A percentile compares a stretch with the other conserved stretches of the same genome.
Evolutionary conservation across 2,888 invertebrate genomes (phyloP).

Genomic region (Cylloceria caligata): DNA sequence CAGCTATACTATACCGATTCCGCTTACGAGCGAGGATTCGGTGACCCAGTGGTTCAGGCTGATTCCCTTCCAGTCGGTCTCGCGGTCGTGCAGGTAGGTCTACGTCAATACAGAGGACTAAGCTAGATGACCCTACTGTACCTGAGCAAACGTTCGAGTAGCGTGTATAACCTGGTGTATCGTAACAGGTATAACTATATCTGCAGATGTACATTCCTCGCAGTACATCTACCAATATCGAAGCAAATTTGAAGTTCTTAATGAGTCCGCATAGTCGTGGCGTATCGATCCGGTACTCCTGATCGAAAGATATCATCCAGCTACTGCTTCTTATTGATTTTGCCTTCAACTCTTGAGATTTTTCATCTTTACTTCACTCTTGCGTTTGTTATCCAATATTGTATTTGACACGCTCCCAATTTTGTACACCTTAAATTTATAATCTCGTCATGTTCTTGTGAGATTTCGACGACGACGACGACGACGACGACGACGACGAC

Average conservation of each 20-base stretch:
- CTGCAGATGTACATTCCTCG: slow-evolving; percentile 12
- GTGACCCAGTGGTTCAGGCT: slow-evolving; percentile 53
- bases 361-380: background rate
- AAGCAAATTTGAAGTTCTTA: slow-evolving; percentile 61
- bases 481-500: no score
- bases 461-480: no score
- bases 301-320: slow-evolving; percentile 25
- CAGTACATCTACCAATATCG: slow-evolving; percentile 61
- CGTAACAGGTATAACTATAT: slow-evolving; percentile 19
- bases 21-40: slow-evolving; percentile 54
- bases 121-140: slow-evolving; percentile 44
- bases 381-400: background rate
- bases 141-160: slow-evolving; percentile 58
- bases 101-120: slow-evolving; percentile 31
- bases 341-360: background rate
- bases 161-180: slow-evolving; percentile 25
- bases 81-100: slow-evolving; percentile 49
- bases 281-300: slow-evolving; percentile 51
- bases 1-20: slow-evolving; percentile 44
- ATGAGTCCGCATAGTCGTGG: slow-evolving; percentile 33
- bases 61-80: slow-evolving; percentile 63
- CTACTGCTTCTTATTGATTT: slow-evolving; percentile 1
- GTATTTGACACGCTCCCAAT: background rate
- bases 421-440: background rate
- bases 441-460: background rate